Conservation (phyloP, 1,140 invertebrate species). For the Cydia splendana region DNA sequence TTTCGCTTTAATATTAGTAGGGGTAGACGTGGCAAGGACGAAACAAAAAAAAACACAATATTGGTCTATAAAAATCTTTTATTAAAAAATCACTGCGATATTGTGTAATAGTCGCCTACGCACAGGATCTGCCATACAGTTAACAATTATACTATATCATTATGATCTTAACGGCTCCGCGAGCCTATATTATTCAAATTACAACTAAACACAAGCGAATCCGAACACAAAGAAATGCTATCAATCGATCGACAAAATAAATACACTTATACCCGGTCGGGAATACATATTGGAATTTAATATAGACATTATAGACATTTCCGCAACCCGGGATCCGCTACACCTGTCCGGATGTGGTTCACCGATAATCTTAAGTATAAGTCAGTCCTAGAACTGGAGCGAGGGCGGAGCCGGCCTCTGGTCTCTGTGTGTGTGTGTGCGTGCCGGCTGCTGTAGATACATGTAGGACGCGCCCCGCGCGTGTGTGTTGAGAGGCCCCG, state of each 20-base stretch:
- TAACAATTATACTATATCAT: conserved; percentile 62
- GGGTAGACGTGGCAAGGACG: neutral
- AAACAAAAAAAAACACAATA: conserved; percentile 54
- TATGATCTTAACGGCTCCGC: conserved; percentile 52
- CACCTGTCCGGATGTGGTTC: conserved; percentile 37
- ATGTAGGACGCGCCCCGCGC: neutral
- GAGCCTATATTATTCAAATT: conserved; percentile 48
- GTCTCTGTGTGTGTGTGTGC: neutral
- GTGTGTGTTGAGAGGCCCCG: neutral
- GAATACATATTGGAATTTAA: conserved; percentile 19
- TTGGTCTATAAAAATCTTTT: conserved; percentile 77
- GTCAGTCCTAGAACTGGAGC: conserved; percentile 51
- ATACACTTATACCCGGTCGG: conserved; percentile 59
- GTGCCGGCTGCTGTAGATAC: neutral
- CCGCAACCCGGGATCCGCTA: conserved; percentile 37
- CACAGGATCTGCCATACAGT: conserved; percentile 57
- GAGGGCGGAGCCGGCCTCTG: neutral
- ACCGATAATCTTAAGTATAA: conserved; percentile 55
- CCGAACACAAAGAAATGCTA: conserved; percentile 52
- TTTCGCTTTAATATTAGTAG: too few species aligned
- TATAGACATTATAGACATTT: conserved; percentile 28
- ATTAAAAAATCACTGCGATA: conserved; percentile 75
- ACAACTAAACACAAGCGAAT: conserved; percentile 66
- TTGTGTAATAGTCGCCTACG: conserved; percentile 55
- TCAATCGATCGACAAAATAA: conserved; percentile 63